Conservation (phyloP, 2,888 invertebrate genomes). For the Halictus ligatus region DNA sequence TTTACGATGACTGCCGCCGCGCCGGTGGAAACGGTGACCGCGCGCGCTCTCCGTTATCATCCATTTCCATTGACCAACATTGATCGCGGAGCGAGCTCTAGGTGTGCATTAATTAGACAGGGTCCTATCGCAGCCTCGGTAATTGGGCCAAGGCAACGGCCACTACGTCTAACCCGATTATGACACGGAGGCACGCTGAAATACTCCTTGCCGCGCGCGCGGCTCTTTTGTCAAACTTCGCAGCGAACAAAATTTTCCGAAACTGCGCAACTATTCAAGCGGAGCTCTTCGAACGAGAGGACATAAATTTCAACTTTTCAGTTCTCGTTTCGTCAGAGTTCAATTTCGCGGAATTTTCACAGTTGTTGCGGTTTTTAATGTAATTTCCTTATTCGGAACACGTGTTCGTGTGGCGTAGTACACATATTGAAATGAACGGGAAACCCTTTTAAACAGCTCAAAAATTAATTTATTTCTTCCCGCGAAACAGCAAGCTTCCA, state of each 20-base stretch:
- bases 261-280: slow-evolving; percentile 6
- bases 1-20: background rate
- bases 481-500: too few relatives aligned
- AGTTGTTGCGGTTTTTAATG: too few relatives aligned
- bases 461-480: background rate
- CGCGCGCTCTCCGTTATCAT: slow-evolving; percentile 12
- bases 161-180: slow-evolving; percentile 37
- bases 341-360: too few relatives aligned
- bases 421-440: background rate
- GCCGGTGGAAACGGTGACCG: background rate
- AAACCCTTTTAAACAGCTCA: background rate
- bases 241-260: background rate
- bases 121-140: slow-evolving; percentile 4
- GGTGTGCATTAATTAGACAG: slow-evolving; percentile 35
- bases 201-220: background rate
- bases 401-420: too few relatives aligned
- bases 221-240: slow-evolving; percentile 11
- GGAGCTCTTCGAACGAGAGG: background rate
- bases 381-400: too few relatives aligned
- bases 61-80: slow-evolving; percentile 24
- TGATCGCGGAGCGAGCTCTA: background rate
- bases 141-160: slow-evolving; percentile 42
- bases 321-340: too few relatives aligned
- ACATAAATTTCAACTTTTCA: background rate
- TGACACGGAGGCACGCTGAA: background rate